Conservation (phyloP, 1,140 invertebrate species). For the Calephelis virginiensis region DNA sequence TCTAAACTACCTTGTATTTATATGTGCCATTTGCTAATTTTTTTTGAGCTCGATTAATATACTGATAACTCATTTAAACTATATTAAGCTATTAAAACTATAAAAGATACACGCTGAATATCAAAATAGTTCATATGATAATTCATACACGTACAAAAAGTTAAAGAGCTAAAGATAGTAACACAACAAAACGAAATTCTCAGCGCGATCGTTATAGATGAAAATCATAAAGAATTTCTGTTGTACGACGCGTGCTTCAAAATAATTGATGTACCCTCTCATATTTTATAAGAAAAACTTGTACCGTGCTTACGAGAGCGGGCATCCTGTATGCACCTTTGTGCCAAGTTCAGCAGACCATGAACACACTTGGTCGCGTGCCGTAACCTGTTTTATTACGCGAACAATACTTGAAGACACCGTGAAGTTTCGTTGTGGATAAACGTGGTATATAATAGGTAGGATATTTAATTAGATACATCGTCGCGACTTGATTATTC, state of each 20-base stretch:
- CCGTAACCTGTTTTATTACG: constrained; percentile 25
- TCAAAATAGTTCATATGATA: no score
- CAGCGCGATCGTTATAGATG: background rate
- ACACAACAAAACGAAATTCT: background rate
- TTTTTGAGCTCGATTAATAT: no score
- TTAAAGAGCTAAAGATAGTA: background rate
- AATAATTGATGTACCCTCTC: constrained; percentile 15
- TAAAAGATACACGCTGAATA: no score
- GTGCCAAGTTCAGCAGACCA: constrained; percentile 21
- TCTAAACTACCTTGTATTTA: no score
- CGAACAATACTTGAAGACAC: background rate
- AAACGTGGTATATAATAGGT: background rate
- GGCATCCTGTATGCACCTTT: constrained; percentile 33
- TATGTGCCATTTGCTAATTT: no score
- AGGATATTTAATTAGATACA: no score
- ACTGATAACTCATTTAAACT: no score
- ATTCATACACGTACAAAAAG: no score
- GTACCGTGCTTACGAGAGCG: constrained; percentile 29
- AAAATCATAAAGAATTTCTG: background rate
- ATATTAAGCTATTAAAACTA: no score
- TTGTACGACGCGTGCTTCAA: constrained; percentile 15
- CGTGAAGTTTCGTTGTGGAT: background rate
- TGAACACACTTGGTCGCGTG: constrained; percentile 23
- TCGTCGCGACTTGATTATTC: no score
- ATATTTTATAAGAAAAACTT: constrained; percentile 10